A percentile compares a stretch with the other conserved stretches of the same genome.
Evolutionary conservation across 2,113 vertebrate genomes (phyloP).

Genomic region (Nothoprocta perdicaria): DNA sequence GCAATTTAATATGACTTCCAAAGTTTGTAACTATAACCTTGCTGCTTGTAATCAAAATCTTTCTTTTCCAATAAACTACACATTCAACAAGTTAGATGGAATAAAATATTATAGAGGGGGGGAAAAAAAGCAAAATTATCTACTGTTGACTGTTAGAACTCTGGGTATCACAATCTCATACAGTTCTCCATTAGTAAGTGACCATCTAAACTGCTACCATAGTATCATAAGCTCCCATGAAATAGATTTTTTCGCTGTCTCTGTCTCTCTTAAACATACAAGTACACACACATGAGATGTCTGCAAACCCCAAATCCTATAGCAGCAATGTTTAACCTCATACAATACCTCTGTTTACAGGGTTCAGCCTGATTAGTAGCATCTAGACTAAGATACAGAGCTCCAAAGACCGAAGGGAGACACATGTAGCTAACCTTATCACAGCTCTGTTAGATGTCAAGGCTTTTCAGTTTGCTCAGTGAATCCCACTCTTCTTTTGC

Average conservation of each 20-base stretch:
- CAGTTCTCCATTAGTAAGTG: not conserved
- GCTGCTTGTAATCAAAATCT: not conserved
- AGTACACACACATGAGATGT: not conserved
- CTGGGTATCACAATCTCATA: not conserved
- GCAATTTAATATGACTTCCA: not conserved
- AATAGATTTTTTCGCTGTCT: not conserved
- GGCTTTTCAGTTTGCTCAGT: not conserved
- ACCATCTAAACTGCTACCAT: not conserved
- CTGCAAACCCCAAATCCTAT: not conserved
- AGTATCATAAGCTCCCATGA: not conserved
- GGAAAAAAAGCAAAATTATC: not conserved
- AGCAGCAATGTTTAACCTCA: not conserved
- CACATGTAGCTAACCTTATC: not conserved
- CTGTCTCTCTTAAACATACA: not conserved
- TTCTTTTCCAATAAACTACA: not conserved
- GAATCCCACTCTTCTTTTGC: not conserved
- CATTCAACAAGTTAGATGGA: not conserved
- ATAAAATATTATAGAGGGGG: not conserved
- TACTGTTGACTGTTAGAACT: not conserved
- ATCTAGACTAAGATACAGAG: not conserved
- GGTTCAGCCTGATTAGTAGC: not conserved
- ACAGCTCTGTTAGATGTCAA: not conserved
- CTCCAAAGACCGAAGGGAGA: not conserved
- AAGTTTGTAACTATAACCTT: not conserved
- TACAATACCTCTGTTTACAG: not conserved